These are phyloP conservation scores for Lordiphosa collinella DNA, from an alignment of 1,140 invertebrate genomes.

Conservation along the genomic window DNA sequence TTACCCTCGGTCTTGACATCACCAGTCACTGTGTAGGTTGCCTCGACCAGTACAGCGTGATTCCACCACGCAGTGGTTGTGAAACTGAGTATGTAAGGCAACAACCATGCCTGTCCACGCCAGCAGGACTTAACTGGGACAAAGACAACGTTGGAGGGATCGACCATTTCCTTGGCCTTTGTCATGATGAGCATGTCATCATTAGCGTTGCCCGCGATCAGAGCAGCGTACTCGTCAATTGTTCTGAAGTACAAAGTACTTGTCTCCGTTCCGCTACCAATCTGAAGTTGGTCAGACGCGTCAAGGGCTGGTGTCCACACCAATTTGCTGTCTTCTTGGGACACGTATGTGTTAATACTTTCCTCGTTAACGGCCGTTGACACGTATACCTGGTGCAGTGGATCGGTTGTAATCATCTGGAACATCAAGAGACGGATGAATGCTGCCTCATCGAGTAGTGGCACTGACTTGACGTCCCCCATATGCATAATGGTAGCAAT, in stretches of 20 bases:
- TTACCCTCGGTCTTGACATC: neutral
- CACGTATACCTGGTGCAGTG: neutral
- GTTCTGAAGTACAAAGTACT: neutral
- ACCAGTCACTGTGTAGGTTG: neutral
- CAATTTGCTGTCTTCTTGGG: neutral
- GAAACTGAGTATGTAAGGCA: constrained; percentile 1
- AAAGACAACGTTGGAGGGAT: neutral
- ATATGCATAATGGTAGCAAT: neutral
- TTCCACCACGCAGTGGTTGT: constrained; percentile 7
- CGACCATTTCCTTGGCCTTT: neutral
- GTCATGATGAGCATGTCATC: neutral
- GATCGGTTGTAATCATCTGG: neutral
- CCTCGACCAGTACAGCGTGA: neutral
- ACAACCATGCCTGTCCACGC: neutral
- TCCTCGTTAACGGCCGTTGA: neutral
- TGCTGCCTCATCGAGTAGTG: neutral
- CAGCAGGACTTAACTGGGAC: neutral
- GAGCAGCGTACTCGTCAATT: neutral
- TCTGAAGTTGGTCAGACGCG: neutral
- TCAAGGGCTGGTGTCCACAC: neutral
- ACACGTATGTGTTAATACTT: neutral
- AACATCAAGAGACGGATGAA: neutral
- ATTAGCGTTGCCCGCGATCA: neutral
- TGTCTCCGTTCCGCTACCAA: neutral
- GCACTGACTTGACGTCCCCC: neutral